Base-by-base conservation (phyloP, 23 tunicate genomes). In the Halocynthia roretzi region DNA sequence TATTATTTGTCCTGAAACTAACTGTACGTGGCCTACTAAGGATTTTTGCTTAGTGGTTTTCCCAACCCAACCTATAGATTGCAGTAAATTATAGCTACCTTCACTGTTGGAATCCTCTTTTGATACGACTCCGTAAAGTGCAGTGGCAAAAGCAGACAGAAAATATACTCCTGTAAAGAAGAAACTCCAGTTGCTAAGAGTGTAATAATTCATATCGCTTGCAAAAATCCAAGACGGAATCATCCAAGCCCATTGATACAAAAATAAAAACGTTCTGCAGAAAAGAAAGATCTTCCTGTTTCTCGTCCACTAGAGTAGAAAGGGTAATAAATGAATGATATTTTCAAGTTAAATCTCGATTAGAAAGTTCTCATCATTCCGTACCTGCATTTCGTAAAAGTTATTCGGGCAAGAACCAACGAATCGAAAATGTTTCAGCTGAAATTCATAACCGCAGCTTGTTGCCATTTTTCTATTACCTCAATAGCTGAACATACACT, bases 181-280 rank as follows among this genome's bases (percentile, higher is more conserved):
- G 18, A 74, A 53, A 74, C 78, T 74, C 78, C 78, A 74, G 21
- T 74, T 74, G 17, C 60, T 74, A 7, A 54, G 60, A 5, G 78
- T 74, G 21, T 74, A 74, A 11, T 52, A 52, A 56, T 53, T 20
- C 1, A 6, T 62, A 8, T 20, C 60, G 11, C 18, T n/a, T 18
- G 78, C 78, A 20, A 74, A 74, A 8, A 54, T 64, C 78, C 78
- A 74, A 12, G 64, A 20, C 56, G 78, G 64, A 17, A 74, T 74
- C 23, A 74, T 8, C 78, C 78, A 74, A 21, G 64, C 78, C 78
- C 78, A 74, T 62, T 74, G 78, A 54, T 50, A 74, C n/a, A 74
- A 18, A 14, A 74, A 15, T 18, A 50, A 54, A 54, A 74, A 54
- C 15, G 78, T 53, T 15, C 78, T 62, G 31, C 6, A 74, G 22